Evolutionary conservation across 2,113 vertebrate genomes (phyloP).

Genomic region (Antigone vipio): DNA sequence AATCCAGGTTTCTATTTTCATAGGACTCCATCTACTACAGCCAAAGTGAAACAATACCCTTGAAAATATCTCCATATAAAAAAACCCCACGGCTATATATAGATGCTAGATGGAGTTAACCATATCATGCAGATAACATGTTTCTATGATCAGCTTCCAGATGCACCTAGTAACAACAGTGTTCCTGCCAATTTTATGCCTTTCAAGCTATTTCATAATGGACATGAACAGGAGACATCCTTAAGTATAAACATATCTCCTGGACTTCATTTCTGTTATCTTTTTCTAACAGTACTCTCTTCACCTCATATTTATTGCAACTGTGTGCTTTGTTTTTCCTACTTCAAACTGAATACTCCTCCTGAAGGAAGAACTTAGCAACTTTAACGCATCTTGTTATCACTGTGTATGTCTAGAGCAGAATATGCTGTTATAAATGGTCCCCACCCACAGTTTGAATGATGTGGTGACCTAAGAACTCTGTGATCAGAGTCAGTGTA

Average conservation of each 20-base stretch:
- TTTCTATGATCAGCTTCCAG: constrained; percentile 25
- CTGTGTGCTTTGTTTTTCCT: not conserved
- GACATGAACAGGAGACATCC: not conserved
- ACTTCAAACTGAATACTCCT: not conserved
- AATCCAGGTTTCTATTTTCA: not conserved
- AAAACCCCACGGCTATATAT: not conserved
- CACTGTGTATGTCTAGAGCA: not conserved
- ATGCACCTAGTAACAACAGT: not conserved
- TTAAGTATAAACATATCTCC: not conserved
- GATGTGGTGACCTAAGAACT: not conserved
- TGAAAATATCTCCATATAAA: not conserved
- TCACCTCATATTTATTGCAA: not conserved
- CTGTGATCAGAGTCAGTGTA: not conserved
- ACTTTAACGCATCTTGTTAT: not conserved
- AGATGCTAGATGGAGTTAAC: not conserved
- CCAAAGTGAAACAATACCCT: not conserved
- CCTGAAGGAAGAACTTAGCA: not conserved
- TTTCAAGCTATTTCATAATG: not conserved
- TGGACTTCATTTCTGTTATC: not conserved
- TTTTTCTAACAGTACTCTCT: not conserved
- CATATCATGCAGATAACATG: not conserved
- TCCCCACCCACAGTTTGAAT: not conserved
- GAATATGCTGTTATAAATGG: not conserved
- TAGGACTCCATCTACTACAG: not conserved
- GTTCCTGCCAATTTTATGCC: not conserved